phyloP scores from a whole-genome alignment of 30 jellyfish, hydroid and myxozoan genomes.

The Aurelia coerulea region DNA sequence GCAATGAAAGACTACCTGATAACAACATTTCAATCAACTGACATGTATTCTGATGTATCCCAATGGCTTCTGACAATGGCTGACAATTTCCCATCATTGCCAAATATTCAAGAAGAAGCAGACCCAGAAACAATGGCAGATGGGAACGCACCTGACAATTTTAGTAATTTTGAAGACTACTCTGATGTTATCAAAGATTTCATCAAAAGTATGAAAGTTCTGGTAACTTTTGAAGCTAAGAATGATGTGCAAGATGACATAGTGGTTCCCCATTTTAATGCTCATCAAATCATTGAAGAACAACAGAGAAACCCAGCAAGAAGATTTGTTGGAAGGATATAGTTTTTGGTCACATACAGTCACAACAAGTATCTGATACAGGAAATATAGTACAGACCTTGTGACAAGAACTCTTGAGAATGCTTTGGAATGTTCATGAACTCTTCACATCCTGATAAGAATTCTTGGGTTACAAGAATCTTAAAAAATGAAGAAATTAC shows the following conservation, averaged over 20 bases:
- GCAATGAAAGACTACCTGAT: neutral
- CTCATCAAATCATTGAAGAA: neutral
- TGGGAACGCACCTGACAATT: neutral
- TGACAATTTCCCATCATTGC: slow-evolving; percentile 7
- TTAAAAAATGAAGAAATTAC: no score
- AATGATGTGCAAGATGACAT: slow-evolving; percentile 33
- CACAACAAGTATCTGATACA: neutral
- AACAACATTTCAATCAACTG: neutral
- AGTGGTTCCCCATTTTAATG: slow-evolving; percentile 34
- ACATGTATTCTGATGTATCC: slow-evolving; percentile 13
- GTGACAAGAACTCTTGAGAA: no score
- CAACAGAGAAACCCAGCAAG: slow-evolving; percentile 18
- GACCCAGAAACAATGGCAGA: no score
- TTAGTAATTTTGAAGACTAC: slow-evolving; percentile 31
- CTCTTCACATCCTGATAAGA: no score
- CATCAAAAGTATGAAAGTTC: slow-evolving; percentile 39
- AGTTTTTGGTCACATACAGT: neutral
- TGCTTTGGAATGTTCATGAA: no score
- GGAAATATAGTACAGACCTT: neutral
- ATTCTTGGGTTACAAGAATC: no score
- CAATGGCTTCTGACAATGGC: slow-evolving; percentile 4
- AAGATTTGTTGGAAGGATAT: slow-evolving; percentile 32
- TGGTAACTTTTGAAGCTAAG: slow-evolving; percentile 28
- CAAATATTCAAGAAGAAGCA: no score
- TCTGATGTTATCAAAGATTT: slow-evolving; percentile 53